Conservation (phyloP, 23 tunicate genomes). For the Styela clava region DNA sequence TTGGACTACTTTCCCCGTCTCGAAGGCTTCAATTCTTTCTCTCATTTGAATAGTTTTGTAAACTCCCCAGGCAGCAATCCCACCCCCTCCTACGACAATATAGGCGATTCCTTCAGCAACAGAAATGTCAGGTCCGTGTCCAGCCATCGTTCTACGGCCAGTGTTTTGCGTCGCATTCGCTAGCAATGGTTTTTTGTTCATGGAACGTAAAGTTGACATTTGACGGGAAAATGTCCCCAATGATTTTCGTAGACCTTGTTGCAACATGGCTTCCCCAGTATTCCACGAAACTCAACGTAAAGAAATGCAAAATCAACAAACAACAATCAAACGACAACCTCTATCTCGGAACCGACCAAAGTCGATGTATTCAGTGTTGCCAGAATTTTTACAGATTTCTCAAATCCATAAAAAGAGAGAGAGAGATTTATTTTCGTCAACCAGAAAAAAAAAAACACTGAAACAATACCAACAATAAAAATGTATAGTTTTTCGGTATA, state of each 20-base stretch:
- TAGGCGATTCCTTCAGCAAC: neutral
- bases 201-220: neutral
- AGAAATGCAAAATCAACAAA: no score
- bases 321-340: no score
- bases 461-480: no score
- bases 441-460: no score
- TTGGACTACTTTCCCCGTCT: neutral
- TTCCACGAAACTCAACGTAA: no score
- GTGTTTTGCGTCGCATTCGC: neutral
- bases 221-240: neutral
- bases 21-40: neutral
- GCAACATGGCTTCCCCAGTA: neutral
- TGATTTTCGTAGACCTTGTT: neutral
- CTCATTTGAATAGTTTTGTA: neutral
- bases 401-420: no score
- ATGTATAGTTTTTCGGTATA: no score
- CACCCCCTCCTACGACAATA: neutral
- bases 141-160: neutral
- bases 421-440: no score
- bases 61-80: neutral
- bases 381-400: no score
- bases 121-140: neutral
- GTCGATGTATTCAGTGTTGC: no score
- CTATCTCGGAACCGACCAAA: no score
- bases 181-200: neutral